A percentile compares a stretch with the other conserved stretches of the same genome.
Evolutionary conservation across 2,888 invertebrate species (phyloP).

Genomic region (Macrophya alboannulata): DNA sequence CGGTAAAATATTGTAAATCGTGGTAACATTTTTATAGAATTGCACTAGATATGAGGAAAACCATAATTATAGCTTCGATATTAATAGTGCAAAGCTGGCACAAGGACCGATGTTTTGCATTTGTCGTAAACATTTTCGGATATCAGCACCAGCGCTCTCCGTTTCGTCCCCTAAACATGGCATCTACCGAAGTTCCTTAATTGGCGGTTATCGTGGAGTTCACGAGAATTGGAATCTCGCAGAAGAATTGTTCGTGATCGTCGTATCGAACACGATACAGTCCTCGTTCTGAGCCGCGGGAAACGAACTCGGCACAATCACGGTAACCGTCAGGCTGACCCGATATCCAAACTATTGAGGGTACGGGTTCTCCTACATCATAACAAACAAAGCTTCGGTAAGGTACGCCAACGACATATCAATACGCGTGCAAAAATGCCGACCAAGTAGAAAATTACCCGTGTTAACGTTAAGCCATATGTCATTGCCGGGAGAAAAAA

Average conservation of each 20-base stretch:
- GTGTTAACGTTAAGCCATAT: conserved; percentile 4
- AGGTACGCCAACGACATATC: background rate
- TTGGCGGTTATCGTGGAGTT: background rate
- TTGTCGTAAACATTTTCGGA: too few species aligned
- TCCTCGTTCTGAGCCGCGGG: background rate
- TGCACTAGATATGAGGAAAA: too few species aligned
- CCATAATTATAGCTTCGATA: too few species aligned
- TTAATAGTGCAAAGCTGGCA: background rate
- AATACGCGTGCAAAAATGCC: background rate
- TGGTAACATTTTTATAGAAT: too few species aligned
- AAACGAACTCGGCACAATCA: background rate
- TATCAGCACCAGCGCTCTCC: background rate
- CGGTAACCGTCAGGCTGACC: background rate
- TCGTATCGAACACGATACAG: background rate
- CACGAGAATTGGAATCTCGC: background rate
- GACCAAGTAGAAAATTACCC: background rate
- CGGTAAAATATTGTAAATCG: too few species aligned
- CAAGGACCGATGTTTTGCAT: background rate
- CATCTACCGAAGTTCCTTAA: background rate
- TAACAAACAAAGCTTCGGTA: background rate
- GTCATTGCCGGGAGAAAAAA: background rate
- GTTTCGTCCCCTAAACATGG: too few species aligned
- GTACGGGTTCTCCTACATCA: background rate
- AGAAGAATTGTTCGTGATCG: background rate
- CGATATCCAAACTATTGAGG: background rate